phyloP scores from a whole-genome alignment of 1,140 invertebrate genomes.

The Metopolophium dirhodum region DNA sequence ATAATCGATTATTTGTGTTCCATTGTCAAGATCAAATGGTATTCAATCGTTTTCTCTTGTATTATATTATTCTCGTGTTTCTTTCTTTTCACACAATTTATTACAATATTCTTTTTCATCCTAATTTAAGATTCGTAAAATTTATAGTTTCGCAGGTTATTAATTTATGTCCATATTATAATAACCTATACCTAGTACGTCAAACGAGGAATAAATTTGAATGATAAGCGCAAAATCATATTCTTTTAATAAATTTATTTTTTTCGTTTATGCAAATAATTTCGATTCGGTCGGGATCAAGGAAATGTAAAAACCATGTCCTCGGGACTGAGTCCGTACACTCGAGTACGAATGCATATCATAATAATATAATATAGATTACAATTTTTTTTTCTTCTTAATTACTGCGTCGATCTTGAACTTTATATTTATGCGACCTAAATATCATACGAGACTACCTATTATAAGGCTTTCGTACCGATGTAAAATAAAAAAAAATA shows the following conservation, averaged over 20 bases:
- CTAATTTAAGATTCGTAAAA: background rate
- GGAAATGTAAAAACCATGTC: background rate
- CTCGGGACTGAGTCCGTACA: background rate
- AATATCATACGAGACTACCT: background rate
- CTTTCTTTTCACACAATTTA: background rate
- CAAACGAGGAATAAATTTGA: background rate
- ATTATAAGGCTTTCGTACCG: background rate
- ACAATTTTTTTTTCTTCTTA: background rate
- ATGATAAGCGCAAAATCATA: background rate
- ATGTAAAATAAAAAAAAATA: background rate
- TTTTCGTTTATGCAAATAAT: background rate
- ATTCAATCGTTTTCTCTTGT: background rate
- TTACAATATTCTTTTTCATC: background rate
- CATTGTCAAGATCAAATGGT: slow-evolving; percentile 15
- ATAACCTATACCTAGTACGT: background rate
- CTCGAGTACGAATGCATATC: background rate
- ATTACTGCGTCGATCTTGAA: background rate
- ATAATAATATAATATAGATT: background rate
- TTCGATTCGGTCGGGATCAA: slow-evolving; percentile 6
- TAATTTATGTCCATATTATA: background rate
- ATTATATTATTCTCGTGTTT: background rate
- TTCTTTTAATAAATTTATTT: background rate
- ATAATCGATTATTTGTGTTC: slow-evolving; percentile 15
- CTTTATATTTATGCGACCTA: slow-evolving; percentile 19
- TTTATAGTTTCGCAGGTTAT: background rate